These are phyloP conservation scores for Rhadinocentrus ornatus DNA, from an alignment of 2,797 vertebrate genomes.

Conservation along the genomic window DNA sequence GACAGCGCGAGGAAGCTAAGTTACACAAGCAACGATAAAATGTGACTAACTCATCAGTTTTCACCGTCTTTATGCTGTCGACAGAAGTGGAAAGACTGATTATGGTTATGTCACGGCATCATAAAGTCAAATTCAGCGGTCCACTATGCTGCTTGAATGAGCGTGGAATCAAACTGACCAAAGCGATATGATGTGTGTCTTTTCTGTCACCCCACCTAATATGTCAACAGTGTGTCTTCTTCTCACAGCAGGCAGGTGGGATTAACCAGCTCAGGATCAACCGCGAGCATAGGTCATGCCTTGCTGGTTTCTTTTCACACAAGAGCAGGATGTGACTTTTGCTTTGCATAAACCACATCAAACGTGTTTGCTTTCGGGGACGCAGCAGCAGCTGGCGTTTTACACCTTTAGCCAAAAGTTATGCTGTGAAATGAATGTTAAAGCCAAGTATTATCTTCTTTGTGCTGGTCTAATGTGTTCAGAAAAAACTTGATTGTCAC, in stretches of 20 bases:
- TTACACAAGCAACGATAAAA: neutral
- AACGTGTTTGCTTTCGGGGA: neutral
- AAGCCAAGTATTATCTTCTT: neutral
- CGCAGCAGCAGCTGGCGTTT: neutral
- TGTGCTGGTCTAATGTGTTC: neutral
- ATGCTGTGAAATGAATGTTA: neutral
- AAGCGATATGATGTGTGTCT: neutral
- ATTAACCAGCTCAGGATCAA: slow-evolving; percentile 26
- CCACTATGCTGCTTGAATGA: neutral
- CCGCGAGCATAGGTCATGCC: slow-evolving; percentile 10
- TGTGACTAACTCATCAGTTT: neutral
- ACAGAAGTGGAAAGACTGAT: neutral
- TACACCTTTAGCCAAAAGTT: neutral
- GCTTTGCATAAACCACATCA: slow-evolving; percentile 11
- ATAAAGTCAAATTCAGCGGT: neutral
- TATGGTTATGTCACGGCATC: neutral
- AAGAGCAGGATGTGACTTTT: slow-evolving; percentile 52
- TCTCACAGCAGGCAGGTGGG: slow-evolving; percentile 7
- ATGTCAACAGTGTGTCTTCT: slow-evolving; percentile 49
- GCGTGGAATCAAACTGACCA: slow-evolving; percentile 3
- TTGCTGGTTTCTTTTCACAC: neutral
- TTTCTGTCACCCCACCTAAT: slow-evolving; percentile 28
- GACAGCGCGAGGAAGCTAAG: neutral
- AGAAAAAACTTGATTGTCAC: too few relatives aligned
- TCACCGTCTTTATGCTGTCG: neutral